Evolutionary conservation across 2,797 vertebrate species (phyloP).

Genomic region (Acestrorhynchus altus): DNA sequence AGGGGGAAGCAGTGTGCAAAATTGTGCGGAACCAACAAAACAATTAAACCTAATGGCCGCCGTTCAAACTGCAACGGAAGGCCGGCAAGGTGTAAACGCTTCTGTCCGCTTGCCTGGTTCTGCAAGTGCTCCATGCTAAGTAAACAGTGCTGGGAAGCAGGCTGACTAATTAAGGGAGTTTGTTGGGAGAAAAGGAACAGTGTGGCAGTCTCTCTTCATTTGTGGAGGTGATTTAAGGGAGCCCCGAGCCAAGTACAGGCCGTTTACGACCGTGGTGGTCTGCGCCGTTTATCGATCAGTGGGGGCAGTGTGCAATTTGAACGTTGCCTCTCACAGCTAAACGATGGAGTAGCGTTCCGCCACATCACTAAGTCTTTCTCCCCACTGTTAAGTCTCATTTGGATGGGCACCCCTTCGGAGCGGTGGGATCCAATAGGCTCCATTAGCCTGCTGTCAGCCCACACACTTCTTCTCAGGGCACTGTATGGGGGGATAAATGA

Average conservation of each 20-base stretch:
- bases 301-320: slow-evolving; percentile 60
- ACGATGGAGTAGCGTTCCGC: slow-evolving; percentile 20
- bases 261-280: slow-evolving; percentile 39
- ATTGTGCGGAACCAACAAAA: slow-evolving; percentile 42
- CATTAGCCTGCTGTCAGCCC: slow-evolving; percentile 44
- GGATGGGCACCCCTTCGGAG: background rate
- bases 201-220: slow-evolving; percentile 58
- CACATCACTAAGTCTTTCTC: background rate
- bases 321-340: slow-evolving; percentile 49
- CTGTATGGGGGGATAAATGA: slow-evolving; percentile 29
- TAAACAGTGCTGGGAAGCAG: background rate
- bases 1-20: slow-evolving; percentile 1
- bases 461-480: background rate
- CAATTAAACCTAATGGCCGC: slow-evolving; percentile 49
- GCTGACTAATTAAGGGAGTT: slow-evolving; percentile 44
- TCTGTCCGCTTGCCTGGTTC: background rate
- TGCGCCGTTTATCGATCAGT: slow-evolving; percentile 61
- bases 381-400: slow-evolving; percentile 18
- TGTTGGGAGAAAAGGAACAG: slow-evolving; percentile 32
- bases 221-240: slow-evolving; percentile 49
- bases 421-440: slow-evolving; percentile 28
- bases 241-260: slow-evolving; percentile 47
- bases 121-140: slow-evolving; percentile 19
- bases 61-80: background rate
- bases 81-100: background rate